Conservation (phyloP, 2,113 vertebrate genomes). For the Leptobrachium ailaonicum region DNA sequence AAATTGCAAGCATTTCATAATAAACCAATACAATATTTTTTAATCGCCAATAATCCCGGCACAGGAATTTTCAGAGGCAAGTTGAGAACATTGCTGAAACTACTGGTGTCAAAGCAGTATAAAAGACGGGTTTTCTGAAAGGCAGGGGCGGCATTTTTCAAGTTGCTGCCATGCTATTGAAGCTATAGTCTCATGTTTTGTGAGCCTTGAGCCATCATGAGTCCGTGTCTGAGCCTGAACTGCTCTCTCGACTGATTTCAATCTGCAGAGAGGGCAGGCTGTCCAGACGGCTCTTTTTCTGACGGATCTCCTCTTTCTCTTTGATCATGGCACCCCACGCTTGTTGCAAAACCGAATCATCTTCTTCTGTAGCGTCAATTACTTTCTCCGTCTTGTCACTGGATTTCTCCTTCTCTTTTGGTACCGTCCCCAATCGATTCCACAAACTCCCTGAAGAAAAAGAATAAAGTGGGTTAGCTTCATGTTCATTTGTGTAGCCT, state of each 20-base stretch:
- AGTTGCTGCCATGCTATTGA: conserved; percentile 64
- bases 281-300: conserved; percentile 94
- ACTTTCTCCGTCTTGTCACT: conserved; percentile 61
- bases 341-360: conserved; percentile 88
- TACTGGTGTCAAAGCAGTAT: conserved; percentile 29
- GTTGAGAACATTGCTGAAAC: conserved; percentile 33
- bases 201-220: conserved; percentile 72
- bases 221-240: conserved; percentile 87
- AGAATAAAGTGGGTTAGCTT: background rate
- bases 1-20: conserved; percentile 18
- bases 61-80: conserved; percentile 19
- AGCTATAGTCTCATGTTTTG: conserved; percentile 47
- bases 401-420: conserved; percentile 71
- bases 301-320: conserved; percentile 86
- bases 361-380: conserved; percentile 72
- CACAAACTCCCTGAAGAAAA: conserved; percentile 78
- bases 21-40: conserved; percentile 17
- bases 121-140: conserved; percentile 41
- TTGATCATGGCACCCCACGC: conserved; percentile 96
- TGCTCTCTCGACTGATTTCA: conserved; percentile 96
- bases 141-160: conserved; percentile 41
- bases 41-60: conserved; percentile 3
- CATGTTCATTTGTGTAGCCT: too few species aligned
- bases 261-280: conserved; percentile 94
- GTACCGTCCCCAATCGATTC: conserved; percentile 86